Evolutionary conservation across 2,888 invertebrate genomes (phyloP), one percentile per base, ranked within the genome.

Genomic region (Drosophila prolongata): DNA sequence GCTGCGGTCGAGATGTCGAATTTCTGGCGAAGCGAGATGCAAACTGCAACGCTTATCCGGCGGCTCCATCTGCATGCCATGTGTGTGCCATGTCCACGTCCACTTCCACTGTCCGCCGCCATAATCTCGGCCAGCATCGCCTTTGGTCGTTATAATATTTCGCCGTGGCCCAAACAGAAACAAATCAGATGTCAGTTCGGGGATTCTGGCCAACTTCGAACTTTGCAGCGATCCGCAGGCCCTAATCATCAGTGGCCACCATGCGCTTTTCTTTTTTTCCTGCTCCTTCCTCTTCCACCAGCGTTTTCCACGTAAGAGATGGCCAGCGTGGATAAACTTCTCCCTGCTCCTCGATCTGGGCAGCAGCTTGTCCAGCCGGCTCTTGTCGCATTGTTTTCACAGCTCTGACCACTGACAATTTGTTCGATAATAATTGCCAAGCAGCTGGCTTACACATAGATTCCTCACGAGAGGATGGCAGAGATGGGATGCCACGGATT

Each of bases 351-450:
- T 27, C 49, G 16, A 34, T 16, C 47, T 47, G 13, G 16, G 49
- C 34, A 35, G 49, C 49, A 35, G 34, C 55, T n/a, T 13, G 16
- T 43, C 10, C 14, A 44, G 13, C 14, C 37, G 35, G n/a, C 55
- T 62, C 72, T 52, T 72, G 87, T 87, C 87, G 85, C 83, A 83
- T 83, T 83, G 83, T 83, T 83, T 84, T 87, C 83, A 85, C 88
- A 85, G 85, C 87, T 87, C 79, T 74, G 77, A 68, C 55, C 79
- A 76, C 89, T 91, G 91, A 91, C 91, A 91, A 91, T 91, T 91
- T 91, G 91, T 90, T 91, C 89, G 89, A 90, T 90, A 91, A 90
- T 91, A 91, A 91, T 91, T 91, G 91, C 91, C 90, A 89, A 90
- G 90, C 90, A 89, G 87, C 90, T 64, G 86, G 89, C 90, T 91